Evolutionary conservation across 2,888 invertebrate species (phyloP), one percentile per base, ranked within the genome.

Genomic region (Seira musarum): DNA sequence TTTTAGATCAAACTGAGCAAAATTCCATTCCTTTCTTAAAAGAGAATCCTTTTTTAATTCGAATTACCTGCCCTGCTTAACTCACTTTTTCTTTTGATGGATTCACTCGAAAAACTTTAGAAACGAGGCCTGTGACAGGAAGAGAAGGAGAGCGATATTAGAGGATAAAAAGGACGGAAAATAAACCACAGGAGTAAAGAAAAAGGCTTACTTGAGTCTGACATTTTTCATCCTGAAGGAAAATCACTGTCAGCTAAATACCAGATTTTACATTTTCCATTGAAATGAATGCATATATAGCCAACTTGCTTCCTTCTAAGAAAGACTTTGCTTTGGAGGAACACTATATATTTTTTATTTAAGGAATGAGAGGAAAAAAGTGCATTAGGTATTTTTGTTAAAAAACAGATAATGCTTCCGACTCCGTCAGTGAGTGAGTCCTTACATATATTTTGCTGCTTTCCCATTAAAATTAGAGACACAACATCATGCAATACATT

Each of bases 21-120:
- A 60, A 60, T 21, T 60, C 60, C 60, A 60, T 19, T 60, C n/a
- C 49, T 49, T n/a, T n/a, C 13, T 60, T 60, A 5, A 21, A 19
- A 21, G 15, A 60, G 60, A 60, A 19, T 19, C 60, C 22, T 60
- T n/a, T 60, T 21, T 21, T 60, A 19, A 60, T 21, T 60, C 21
- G 22, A 8, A 60, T 60, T 60, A 22, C 60, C 60, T 60, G 22
- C 60, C 22, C n/a, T 19, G 2, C 60, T 60, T 21, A 19, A 60
- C 60, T 60, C 60, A 60, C 60, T 60, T 60, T 60, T 60, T 60
- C 19, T 60, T 80, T 73, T 74, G 73, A 74, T 80, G 65, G 60
- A 53, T 80, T 71, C 74, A 68, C 60, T 60, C 21, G 60, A n/a
- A 60, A 49, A 22, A 8, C 2, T 60, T 21, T 60, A 22, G 22